Base-by-base conservation (phyloP, 2,113 vertebrate species). In the Anhinga anhinga region DNA sequence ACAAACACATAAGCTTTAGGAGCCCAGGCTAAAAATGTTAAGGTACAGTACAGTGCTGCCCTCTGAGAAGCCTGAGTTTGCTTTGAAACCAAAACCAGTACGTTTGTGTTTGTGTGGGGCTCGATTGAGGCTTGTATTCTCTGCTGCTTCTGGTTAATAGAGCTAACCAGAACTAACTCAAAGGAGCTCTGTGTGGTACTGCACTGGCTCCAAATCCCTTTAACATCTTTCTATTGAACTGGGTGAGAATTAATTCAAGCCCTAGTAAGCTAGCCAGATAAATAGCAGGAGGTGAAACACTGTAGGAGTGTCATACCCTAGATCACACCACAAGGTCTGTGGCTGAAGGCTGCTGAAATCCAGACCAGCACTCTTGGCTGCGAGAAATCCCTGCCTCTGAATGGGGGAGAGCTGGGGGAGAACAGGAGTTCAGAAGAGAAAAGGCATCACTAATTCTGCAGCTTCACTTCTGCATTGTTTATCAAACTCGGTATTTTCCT, bases 101-200 rank as follows among this genome's bases (percentile, higher is more conserved):
- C 40, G 1, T 3, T 8, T 11, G 67, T 11, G 56, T 20, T 23
- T 15, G 34, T 12, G n/a, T 2, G 62, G 52, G 50, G 22, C 47
- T 59, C 42, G 22, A 1, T 38, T 3, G 58, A 29, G 80, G 26
- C 3, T 12, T 2, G 1, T 2, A 0, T 4, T 27, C 40, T 11
- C 11, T 4, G 44, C 77, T 32, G 42, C 62, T 42, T 3, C 62
- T 27, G 50, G 25, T 42, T 36, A 7, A 5, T 0, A 4, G 72
- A 42, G 29, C 36, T 52, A 4, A 23, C 5, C 76, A 45, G 47
- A 5, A 3, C 7, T 2, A 9, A 7, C 42, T 22, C 15, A 1
- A 3, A 17, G 45, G 69, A 38, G 47, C 56, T 27, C 19, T 8
- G 10, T 1, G 34, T 22, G 40, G 14, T 13, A 2, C 61, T 17